phyloP scores from a whole-genome alignment of 92 coral and sea anemone species.

The Meandrina meandrites region DNA sequence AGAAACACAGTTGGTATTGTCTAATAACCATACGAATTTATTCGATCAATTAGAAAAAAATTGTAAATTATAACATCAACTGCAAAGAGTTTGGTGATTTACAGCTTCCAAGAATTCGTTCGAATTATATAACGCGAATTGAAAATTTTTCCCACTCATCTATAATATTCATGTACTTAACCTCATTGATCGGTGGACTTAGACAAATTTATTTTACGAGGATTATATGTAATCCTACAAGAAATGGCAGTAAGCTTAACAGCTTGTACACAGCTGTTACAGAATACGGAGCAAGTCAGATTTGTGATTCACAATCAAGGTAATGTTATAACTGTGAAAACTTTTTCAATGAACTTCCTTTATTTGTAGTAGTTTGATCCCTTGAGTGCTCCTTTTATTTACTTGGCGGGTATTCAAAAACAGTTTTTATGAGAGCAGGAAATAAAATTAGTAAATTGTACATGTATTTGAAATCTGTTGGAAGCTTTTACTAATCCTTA shows the following conservation, averaged over 20 bases:
- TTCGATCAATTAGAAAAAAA: no score
- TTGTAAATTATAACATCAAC: background rate
- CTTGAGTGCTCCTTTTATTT: background rate
- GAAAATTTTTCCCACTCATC: background rate
- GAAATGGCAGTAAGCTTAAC: background rate
- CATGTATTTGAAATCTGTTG: background rate
- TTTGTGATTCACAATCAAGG: background rate
- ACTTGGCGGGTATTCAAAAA: background rate
- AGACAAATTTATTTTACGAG: background rate
- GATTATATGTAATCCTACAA: background rate
- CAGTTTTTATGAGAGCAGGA: background rate
- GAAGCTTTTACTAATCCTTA: background rate
- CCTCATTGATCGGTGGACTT: background rate
- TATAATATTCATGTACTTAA: background rate
- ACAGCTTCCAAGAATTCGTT: background rate
- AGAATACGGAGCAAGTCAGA: background rate
- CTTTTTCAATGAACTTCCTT: background rate
- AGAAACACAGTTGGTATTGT: background rate
- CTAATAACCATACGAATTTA: no score
- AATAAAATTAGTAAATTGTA: background rate
- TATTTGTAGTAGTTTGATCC: background rate
- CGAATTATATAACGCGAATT: no score
- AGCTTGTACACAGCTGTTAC: slow-evolving; percentile 18
- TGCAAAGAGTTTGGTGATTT: background rate
- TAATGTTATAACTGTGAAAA: background rate